Conservation (phyloP, 2,888 invertebrate genomes). For the Sphaeridia pumilis region DNA sequence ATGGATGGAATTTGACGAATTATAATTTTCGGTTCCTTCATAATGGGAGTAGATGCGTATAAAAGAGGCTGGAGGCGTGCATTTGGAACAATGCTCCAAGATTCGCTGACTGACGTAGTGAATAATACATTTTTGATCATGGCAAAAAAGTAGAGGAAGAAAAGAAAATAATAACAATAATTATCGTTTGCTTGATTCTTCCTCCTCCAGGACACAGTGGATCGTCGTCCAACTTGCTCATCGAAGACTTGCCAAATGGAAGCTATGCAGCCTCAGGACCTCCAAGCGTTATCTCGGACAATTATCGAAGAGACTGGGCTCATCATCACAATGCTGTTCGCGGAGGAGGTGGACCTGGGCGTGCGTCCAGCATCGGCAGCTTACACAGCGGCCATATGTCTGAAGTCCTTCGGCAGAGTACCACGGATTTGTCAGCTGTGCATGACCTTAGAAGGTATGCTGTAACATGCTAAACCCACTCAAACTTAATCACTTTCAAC, state of each 20-base stretch:
- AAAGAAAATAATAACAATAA: no score
- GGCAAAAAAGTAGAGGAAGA: no score
- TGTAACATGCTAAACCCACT: no score
- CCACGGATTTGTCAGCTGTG: conserved; percentile 22
- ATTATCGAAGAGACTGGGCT: conserved; percentile 62
- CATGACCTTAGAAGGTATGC: not conserved
- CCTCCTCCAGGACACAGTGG: conserved; percentile 29
- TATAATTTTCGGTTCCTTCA: no score
- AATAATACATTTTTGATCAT: conserved; percentile 1
- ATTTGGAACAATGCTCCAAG: no score
- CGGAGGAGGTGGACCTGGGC: conserved; percentile 14
- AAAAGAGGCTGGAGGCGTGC: no score
- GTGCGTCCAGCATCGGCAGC: conserved; percentile 26
- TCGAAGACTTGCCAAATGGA: conserved; percentile 31
- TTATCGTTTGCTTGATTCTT: not conserved
- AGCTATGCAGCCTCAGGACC: conserved; percentile 27
- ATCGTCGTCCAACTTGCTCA: conserved; percentile 30
- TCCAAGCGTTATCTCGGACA: conserved; percentile 43
- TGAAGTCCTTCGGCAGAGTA: conserved; percentile 28
- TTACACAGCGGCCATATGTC: conserved; percentile 25
- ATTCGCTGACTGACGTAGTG: no score
- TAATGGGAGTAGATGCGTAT: no score
- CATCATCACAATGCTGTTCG: conserved; percentile 42
- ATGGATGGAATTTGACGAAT: no score
- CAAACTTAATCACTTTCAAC: no score